Evolutionary conservation across 2,888 invertebrate species (phyloP), one percentile per base, ranked within the genome.

Genomic region (Cryptocephalus moraei): DNA sequence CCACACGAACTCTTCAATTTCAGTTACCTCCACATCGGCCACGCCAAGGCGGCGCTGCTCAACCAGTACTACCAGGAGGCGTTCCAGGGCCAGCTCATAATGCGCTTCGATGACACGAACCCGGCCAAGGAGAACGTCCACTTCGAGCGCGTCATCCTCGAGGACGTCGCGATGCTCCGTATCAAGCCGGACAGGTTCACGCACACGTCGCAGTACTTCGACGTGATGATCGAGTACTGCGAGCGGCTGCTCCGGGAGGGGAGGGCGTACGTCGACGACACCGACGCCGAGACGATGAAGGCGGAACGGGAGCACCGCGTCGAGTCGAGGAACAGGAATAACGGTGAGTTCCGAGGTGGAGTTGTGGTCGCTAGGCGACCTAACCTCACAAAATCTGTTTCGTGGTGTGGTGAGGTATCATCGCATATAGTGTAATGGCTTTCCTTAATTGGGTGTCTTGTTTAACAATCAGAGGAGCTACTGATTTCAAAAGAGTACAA

Each of bases 71-170:
- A 99, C 65, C 92, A 94, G 56, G 80, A 85, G 61, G 78, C 83
- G 1, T 99, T 95, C 70, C 75, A 96, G 62, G 99, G 99, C 0
- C 88, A 87, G 66, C 79, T 99, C 0, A 88, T 99, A 51, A 93
- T 99, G 94, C 80, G 99, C 55, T 99, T 99, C 69, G 99, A 99
- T 72, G 99, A 99, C 68, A 99, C 99, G 6, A 99, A 99, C 73
- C 99, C 99, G 4, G 97, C 95, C 10, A 99, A 99, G 67, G 99
- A 99, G 67, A 91, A 93, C 61, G 87, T 86, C 1, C 91, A 97
- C 56, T 99, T 94, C 73, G 99, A 99, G 68, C 83, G 95, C 76
- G 95, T 93, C 0, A 99, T 99, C 62, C 71, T 96, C 46, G 90
- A 93, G 67, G 99, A 99, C 71, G 77, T 99, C 32, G 79, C 84